Conservation (phyloP, 2,113 vertebrate genomes). For the cattle (Bos taurus) region DNA sequence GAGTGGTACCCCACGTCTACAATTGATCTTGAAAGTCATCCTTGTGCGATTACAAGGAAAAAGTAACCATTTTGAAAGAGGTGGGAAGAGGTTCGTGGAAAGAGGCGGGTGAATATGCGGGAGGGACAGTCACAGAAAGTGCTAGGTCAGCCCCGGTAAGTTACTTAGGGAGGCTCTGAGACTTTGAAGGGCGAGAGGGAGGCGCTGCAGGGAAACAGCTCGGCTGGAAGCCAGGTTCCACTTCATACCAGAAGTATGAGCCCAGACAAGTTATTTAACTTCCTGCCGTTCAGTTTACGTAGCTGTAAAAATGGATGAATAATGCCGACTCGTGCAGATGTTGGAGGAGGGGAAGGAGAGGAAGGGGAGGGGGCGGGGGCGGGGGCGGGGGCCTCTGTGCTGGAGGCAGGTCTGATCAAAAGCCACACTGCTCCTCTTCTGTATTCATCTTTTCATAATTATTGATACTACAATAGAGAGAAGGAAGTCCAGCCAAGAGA, state of each 20-base stretch:
- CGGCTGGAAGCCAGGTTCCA: neutral
- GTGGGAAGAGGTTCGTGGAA: neutral
- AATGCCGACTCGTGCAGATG: neutral
- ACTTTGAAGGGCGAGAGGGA: neutral
- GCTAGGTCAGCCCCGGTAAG: rapidly evolving
- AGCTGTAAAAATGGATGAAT: neutral
- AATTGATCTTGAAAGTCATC: neutral
- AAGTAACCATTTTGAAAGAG: neutral
- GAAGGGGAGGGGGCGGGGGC: neutral
- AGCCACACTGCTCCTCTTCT: neutral
- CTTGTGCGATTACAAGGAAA: neutral
- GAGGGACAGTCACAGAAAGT: neutral
- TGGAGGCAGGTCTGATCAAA: neutral
- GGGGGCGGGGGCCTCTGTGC: neutral
- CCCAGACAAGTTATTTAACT: neutral
- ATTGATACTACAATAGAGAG: neutral
- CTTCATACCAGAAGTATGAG: neutral
- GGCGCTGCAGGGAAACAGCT: neutral
- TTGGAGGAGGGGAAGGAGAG: too few relatives aligned
- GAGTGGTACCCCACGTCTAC: neutral
- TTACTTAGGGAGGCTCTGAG: neutral
- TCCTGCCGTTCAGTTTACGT: neutral
- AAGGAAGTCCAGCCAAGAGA: neutral
- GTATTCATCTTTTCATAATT: neutral
- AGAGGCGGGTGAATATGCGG: neutral